Evolutionary conservation across 2,888 invertebrate genomes (phyloP), one percentile per base, ranked within the genome.

Genomic region (Spodoptera littoralis): DNA sequence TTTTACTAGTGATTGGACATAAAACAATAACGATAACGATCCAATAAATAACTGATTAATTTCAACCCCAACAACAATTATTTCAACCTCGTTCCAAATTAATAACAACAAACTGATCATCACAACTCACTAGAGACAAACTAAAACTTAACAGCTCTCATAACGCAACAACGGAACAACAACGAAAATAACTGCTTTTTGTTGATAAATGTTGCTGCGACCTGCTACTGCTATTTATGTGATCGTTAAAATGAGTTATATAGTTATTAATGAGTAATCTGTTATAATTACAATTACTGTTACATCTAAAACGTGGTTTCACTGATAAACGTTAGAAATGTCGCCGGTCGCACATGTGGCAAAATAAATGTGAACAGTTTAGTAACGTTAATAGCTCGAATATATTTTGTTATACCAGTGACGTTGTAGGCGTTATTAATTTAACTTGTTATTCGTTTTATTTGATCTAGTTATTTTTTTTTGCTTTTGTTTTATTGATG

Each of bases 191-290:
- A 92, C 90, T 91, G 89, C 88, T 93, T 93, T 93, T 93, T 91
- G 92, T 84, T 92, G 92, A 93, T 92, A 92, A 92, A 93, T 90
- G 90, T 87, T 83, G 83, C 75, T 77, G 83, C 73, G 77, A 79
- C 83, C 81, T 81, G 81, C 90, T 87, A 87, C 85, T 91, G 92
- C 90, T 92, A 89, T 92, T 93, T 93, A 94, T 93, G 92, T 89
- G 88, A 71, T 92, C 90, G 92, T 93, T 92, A 93, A 90, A 87
- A 89, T 90, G 89, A 91, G 91, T 91, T 92, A 92, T 89, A 90
- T 84, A 90, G 88, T 91, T 90, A 92, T 90, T 93, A 92, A 92
- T 92, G 90, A 91, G 90, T 90, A 90, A 92, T 92, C 89, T 89
- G 88, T 90, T 86, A 86, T 88, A 89, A 91, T 90, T 89, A 90